A percentile compares a stretch with the other conserved stretches of the same genome.
Evolutionary conservation across 1,140 invertebrate species (phyloP).

Genomic region (Drosophila suzukii): DNA sequence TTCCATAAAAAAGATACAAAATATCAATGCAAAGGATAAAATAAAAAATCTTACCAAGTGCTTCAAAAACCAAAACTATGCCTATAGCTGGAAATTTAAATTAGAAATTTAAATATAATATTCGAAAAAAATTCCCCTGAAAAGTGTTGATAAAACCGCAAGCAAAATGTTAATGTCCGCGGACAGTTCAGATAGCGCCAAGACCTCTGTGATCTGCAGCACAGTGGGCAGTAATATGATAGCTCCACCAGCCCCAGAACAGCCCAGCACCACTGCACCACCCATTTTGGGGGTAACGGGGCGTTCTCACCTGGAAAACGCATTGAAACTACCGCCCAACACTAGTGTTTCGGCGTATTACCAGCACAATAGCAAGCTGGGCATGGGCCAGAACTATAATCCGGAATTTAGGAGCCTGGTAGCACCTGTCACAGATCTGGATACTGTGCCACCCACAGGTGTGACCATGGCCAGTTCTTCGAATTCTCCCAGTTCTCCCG

Average conservation of each 20-base stretch:
- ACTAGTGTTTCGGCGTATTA: slow-evolving; percentile 82
- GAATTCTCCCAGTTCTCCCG: neutral
- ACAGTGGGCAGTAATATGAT: slow-evolving; percentile 25
- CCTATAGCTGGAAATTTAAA: slow-evolving; percentile 26
- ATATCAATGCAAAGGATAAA: slow-evolving; percentile 7
- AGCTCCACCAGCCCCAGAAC: slow-evolving; percentile 23
- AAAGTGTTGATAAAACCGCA: slow-evolving; percentile 21
- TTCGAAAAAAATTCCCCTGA: slow-evolving; percentile 1
- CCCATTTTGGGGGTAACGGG: slow-evolving; percentile 56
- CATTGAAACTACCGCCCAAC: slow-evolving; percentile 75
- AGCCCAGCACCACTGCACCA: slow-evolving; percentile 41
- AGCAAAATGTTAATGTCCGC: slow-evolving; percentile 84
- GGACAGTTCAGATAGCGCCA: slow-evolving; percentile 80
- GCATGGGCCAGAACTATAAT: slow-evolving; percentile 20
- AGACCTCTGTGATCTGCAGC: slow-evolving; percentile 73
- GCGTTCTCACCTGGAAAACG: slow-evolving; percentile 78
- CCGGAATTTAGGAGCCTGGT: slow-evolving; percentile 55
- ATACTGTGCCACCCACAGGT: slow-evolving; percentile 81
- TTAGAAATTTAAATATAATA: neutral
- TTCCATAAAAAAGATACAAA: neutral
- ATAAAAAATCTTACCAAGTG: slow-evolving; percentile 1
- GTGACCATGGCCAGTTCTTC: slow-evolving; percentile 57
- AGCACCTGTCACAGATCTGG: slow-evolving; percentile 80
- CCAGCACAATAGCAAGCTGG: slow-evolving; percentile 79
- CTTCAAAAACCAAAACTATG: slow-evolving; percentile 40